Base-by-base conservation (phyloP, 2,797 vertebrate species). In the Neopelma chrysocephalum region DNA sequence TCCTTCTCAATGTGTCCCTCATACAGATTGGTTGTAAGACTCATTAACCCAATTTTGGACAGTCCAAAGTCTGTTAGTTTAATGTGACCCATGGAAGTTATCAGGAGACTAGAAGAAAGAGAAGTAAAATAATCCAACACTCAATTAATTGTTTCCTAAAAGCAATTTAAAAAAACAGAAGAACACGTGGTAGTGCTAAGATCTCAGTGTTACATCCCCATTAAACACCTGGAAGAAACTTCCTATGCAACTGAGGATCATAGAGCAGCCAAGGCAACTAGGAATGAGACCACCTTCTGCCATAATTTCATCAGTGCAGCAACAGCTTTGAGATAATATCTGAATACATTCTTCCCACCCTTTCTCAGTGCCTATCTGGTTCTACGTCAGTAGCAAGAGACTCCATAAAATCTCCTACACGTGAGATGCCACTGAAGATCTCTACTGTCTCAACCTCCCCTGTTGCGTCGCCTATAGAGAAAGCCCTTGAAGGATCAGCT, bases 1-100 rank as follows among this genome's bases (percentile, higher is more conserved):
- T 99, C 99, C 87, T 99, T 99, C 97, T 99, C 99, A 64, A 99
- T 99, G 97, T 99, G 99, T 45, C 99, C 99, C 94, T 99, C 99
- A 3, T 99, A 99, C 81, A 99, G 97, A 96, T 99, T 99, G 13
- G 99, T 99, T 75, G 99, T 99, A 95, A 99, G 96, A 87, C 99
- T 99, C 99, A 99, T 99, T 95, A 99, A 97, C 57, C 99, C 99
- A 31, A 99, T 99, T 98, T 99, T 99, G 32, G 99, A 99, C 40
- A 99, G 98, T 12, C 99, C 99, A 29, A 99, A 99, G 97, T 99
- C 99, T 10, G 99, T 99, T 72, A 99, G 98, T 93, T 99, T 99
- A 88, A 99, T 98, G 96, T 99, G 99, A 89, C 99, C 99, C 99
- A 99, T 98, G 47, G 99, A 99, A 25, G 99, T 99, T 97, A 99